Base-by-base conservation (phyloP, 1,140 invertebrate species). In the Leptestheria dahalacensis region DNA sequence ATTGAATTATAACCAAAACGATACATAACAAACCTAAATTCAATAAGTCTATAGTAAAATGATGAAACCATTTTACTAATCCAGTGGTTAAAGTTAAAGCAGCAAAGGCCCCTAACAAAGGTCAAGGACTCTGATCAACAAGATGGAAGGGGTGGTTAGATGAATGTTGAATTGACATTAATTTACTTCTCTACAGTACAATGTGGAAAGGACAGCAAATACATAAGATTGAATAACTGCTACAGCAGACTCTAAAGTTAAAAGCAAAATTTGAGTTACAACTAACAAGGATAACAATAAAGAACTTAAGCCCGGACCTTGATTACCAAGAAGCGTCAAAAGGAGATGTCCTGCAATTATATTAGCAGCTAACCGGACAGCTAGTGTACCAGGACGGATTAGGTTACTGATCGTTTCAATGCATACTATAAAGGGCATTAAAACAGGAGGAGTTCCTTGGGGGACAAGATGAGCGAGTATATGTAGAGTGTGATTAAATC, bases 301-400 rank as follows among this genome's bases (percentile, higher is more conserved):
- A 48, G 57, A 67, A 57, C 51, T 57, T 46, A 20, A n/a, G 15
- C 23, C 71, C 60, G 61, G 55, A 62, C 68, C 69, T 53, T 71
- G 72, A 61, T 72, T 73, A 63, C 76, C 74, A 67, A 79, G 65
- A 65, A 80, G 66, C 25, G 75, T 75, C 70, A 73, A 62, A 59
- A 83, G 64, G 68, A 83, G 68, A 67, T 82, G 80, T 0, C 80
- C 80, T 12, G 80, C 79, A 74, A 82, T 81, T 77, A 82, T 81
- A 75, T 82, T 82, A 46, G 81, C 80, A 11, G 77, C 74, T 72
- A 83, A 67, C 61, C 80, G 81, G 54, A 83, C 72, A 28, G 76
- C 73, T 73, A 83, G 70, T 1, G 79, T 82, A 67, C 72, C 66
- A 9, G 79, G 80, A 6, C 78, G 79, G 73, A 84, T 82, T 48